Conservation (phyloP, 2,888 invertebrate genomes). For the Tenodera sinensis region DNA sequence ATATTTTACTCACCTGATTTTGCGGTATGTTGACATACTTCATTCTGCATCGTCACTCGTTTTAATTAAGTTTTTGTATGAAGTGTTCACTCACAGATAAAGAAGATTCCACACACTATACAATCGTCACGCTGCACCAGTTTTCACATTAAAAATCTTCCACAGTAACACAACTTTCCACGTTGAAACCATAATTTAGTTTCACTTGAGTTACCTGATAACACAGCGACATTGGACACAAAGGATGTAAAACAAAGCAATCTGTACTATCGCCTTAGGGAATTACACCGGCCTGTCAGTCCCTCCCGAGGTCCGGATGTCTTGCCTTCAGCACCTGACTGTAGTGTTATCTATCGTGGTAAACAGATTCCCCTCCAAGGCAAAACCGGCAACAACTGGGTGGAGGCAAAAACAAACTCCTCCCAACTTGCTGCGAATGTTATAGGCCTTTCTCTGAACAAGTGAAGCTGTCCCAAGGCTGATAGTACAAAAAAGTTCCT, state of each 20-base stretch:
- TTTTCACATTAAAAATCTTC: background rate
- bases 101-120: background rate
- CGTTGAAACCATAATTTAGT: background rate
- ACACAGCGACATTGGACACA: background rate
- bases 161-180: background rate
- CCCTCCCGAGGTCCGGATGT: too few species aligned
- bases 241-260: background rate
- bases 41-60: background rate
- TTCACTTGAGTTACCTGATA: background rate
- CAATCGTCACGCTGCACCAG: background rate
- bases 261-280: background rate
- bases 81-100: background rate
- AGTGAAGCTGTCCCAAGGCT: background rate
- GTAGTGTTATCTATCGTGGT: background rate
- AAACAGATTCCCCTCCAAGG: background rate
- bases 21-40: background rate
- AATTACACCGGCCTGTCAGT: background rate
- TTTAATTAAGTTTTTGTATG: background rate
- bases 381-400: background rate
- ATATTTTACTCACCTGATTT: background rate
- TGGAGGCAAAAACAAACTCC: background rate
- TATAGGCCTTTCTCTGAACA: background rate
- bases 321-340: background rate
- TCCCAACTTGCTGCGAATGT: background rate
- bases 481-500: background rate